Evolutionary conservation across 2,888 invertebrate genomes (phyloP).

Genomic region (Troides oblongomaculatus): DNA sequence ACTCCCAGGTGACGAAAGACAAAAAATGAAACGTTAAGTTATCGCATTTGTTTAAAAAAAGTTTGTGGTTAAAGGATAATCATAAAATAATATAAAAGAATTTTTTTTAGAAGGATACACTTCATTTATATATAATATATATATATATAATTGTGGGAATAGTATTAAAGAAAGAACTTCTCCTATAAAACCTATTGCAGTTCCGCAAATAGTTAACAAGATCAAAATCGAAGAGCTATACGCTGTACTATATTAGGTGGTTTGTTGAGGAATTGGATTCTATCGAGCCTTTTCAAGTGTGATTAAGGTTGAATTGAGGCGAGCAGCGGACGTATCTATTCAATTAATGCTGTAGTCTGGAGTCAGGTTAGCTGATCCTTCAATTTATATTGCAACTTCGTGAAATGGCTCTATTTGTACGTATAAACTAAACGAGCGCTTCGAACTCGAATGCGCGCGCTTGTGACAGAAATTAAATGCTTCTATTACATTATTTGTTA

Average conservation of each 20-base stretch:
- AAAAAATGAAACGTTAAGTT: no score
- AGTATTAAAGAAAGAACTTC: neutral
- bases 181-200: constrained; percentile 29
- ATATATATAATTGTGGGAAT: neutral
- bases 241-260: constrained; percentile 65
- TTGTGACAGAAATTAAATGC: constrained; percentile 17
- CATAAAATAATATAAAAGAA: no score
- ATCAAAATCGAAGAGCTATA: constrained; percentile 65
- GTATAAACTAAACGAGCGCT: constrained; percentile 45
- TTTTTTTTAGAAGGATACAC: no score
- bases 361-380: constrained; percentile 57
- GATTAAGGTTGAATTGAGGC: constrained; percentile 74
- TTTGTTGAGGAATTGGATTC: constrained; percentile 57
- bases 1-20: no score
- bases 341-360: constrained; percentile 70
- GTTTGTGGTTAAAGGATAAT: no score
- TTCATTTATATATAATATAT: neutral
- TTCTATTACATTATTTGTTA: constrained; percentile 3
- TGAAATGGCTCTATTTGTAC: constrained; percentile 68
- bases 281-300: constrained; percentile 71
- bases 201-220: constrained; percentile 46
- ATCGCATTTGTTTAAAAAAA: no score
- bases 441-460: constrained; percentile 20
- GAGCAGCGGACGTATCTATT: constrained; percentile 74
- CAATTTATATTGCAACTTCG: constrained; percentile 68